A percentile compares a stretch with the other conserved stretches of the same genome.
Conservation (phyloP, 2,113 vertebrate genomes). For the Notothenia rossii region DNA sequence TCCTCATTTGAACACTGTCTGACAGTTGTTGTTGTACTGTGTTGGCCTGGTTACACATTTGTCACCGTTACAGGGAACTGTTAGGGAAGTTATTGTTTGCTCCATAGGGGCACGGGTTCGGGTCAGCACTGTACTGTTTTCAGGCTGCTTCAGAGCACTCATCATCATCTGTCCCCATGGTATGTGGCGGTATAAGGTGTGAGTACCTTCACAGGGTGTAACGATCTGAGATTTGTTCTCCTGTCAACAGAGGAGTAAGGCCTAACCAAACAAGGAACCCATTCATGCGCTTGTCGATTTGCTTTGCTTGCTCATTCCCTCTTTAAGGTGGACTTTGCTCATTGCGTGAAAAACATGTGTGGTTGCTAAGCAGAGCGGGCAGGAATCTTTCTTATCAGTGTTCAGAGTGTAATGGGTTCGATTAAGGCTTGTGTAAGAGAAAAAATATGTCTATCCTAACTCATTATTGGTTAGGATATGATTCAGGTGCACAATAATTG, state of each 20-base stretch:
- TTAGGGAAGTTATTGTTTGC: slow-evolving; percentile 55
- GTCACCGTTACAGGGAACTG: slow-evolving; percentile 44
- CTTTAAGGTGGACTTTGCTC: slow-evolving; percentile 77
- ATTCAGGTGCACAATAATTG: background rate
- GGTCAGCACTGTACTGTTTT: slow-evolving; percentile 31
- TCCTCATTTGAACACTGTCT: slow-evolving; percentile 26
- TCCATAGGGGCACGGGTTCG: slow-evolving; percentile 30
- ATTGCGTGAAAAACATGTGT: slow-evolving; percentile 49
- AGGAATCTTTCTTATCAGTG: slow-evolving; percentile 70
- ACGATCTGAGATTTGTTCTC: slow-evolving; percentile 63
- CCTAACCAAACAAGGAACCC: slow-evolving; percentile 72
- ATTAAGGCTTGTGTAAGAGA: slow-evolving; percentile 27
- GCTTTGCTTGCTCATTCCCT: slow-evolving; percentile 63
- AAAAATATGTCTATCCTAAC: background rate
- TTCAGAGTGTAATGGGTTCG: slow-evolving; percentile 44
- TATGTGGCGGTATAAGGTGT: slow-evolving; percentile 50
- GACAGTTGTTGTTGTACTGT: slow-evolving; percentile 20
- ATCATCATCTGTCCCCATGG: slow-evolving; percentile 49
- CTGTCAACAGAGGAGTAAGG: slow-evolving; percentile 61
- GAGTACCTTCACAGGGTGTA: slow-evolving; percentile 55
- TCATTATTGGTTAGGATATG: background rate
- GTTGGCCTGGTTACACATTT: slow-evolving; percentile 52
- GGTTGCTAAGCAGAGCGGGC: slow-evolving; percentile 53
- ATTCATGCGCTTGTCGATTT: slow-evolving; percentile 73
- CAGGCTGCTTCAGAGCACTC: slow-evolving; percentile 42